Conservation (phyloP, 2,113 vertebrate genomes). For the Phainopepla nitens region DNA sequence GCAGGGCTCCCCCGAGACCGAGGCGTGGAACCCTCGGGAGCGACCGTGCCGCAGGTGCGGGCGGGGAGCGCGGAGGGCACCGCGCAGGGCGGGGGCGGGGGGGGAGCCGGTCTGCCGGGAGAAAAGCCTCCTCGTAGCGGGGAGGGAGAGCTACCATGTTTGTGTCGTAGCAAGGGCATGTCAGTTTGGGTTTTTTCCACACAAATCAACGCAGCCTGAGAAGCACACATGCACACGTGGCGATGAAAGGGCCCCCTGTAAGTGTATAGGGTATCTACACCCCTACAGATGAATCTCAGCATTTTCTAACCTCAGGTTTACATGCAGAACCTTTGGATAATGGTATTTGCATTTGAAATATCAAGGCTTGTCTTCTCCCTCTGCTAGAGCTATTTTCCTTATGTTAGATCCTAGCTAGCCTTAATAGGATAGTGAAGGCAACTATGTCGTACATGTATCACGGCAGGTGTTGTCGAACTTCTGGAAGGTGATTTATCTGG, state of each 20-base stretch:
- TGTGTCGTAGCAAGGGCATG: background rate
- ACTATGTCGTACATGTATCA: background rate
- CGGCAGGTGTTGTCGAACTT: background rate
- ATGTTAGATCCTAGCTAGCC: background rate
- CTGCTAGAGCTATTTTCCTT: background rate
- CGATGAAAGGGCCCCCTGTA: no score
- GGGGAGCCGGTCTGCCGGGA: background rate
- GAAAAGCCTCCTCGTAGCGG: background rate
- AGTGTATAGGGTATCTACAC: background rate
- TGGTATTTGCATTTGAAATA: background rate
- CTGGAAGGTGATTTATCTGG: background rate
- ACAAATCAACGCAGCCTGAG: background rate
- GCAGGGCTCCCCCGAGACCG: slow-evolving; percentile 58
- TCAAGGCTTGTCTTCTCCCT: background rate
- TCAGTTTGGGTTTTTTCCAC: background rate
- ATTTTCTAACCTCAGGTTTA: background rate
- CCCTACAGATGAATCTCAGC: background rate
- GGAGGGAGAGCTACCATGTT: background rate
- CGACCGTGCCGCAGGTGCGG: slow-evolving; percentile 47
- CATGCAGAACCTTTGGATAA: background rate
- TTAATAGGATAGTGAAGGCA: background rate
- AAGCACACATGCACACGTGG: background rate
- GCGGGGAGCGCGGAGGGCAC: background rate
- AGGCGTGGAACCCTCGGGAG: slow-evolving; percentile 25
- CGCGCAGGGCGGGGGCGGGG: background rate